These are phyloP conservation scores for Myiopsitta monachus DNA, from an alignment of 2,113 vertebrate species.

Conservation along the genomic window DNA sequence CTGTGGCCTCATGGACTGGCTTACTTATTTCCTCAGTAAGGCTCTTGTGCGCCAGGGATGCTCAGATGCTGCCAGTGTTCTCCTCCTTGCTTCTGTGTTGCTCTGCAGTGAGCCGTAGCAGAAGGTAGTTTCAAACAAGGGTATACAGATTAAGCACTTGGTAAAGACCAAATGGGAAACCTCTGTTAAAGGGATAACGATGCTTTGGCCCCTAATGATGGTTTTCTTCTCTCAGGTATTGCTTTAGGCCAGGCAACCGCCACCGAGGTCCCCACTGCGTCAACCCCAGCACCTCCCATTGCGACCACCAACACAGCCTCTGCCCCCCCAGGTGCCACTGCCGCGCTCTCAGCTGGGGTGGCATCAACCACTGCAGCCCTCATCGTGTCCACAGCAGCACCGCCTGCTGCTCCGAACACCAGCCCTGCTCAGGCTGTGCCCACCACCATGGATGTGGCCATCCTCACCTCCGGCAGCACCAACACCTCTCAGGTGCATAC, in stretches of 20 bases:
- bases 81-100: neutral
- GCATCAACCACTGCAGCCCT: neutral
- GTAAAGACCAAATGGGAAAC: neutral
- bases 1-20: neutral
- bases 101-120: neutral
- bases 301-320: accelerated
- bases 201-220: neutral
- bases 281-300: neutral
- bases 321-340: neutral
- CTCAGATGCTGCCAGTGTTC: neutral
- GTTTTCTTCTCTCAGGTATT: constrained; percentile 20
- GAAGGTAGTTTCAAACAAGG: neutral
- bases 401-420: neutral
- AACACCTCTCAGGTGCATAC: neutral
- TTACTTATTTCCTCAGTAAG: neutral
- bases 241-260: constrained; percentile 33
- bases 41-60: neutral
- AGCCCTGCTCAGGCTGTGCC: neutral
- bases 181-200: neutral
- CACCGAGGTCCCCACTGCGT: neutral
- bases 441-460: accelerated
- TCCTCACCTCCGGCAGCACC: neutral
- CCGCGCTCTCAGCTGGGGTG: neutral
- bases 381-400: accelerated
- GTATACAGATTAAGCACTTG: neutral